Percentiles rank a stretch among this genome's conserved stretches.
phyloP scores from a whole-genome alignment of 2,113 vertebrate species.

The Lutjanus erythropterus region DNA sequence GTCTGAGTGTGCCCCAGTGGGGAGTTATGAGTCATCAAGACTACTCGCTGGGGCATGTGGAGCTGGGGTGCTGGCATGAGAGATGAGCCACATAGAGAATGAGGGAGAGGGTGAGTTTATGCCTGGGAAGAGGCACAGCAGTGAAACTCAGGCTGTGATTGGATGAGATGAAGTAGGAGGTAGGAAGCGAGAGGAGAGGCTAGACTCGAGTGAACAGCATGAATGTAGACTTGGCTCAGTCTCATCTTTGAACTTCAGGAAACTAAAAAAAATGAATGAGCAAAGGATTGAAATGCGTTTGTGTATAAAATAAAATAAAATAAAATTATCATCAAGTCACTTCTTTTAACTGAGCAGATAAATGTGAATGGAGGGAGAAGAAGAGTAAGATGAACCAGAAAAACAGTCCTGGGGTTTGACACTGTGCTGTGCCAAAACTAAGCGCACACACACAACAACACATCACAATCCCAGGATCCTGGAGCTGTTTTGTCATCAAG shows the following conservation, averaged over 20 bases:
- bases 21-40: conserved; percentile 36
- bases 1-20: conserved; percentile 34
- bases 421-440: not conserved
- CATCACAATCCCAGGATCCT: conserved; percentile 7
- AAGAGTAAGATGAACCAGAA: not conserved
- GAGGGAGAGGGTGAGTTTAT: not conserved
- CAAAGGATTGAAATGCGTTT: not conserved
- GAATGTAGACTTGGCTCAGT: conserved; percentile 6
- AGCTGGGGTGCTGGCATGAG: not conserved
- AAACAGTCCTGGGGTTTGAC: not conserved
- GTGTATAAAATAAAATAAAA: no score
- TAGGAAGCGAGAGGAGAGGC: not conserved
- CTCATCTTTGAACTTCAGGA: not conserved
- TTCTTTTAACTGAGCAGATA: not conserved
- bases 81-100: conserved; percentile 18
- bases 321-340: not conserved
- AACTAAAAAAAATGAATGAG: not conserved
- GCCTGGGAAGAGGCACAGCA: not conserved
- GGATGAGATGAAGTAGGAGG: not conserved
- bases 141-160: conserved; percentile 10
- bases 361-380: not conserved
- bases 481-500: not conserved
- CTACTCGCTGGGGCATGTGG: conserved; percentile 9
- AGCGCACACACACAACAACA: conserved; percentile 13
- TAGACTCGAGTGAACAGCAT: not conserved